Evolutionary conservation across 2,888 invertebrate genomes (phyloP), one percentile per base, ranked within the genome.

Genomic region (Aspidiotus destructor): DNA sequence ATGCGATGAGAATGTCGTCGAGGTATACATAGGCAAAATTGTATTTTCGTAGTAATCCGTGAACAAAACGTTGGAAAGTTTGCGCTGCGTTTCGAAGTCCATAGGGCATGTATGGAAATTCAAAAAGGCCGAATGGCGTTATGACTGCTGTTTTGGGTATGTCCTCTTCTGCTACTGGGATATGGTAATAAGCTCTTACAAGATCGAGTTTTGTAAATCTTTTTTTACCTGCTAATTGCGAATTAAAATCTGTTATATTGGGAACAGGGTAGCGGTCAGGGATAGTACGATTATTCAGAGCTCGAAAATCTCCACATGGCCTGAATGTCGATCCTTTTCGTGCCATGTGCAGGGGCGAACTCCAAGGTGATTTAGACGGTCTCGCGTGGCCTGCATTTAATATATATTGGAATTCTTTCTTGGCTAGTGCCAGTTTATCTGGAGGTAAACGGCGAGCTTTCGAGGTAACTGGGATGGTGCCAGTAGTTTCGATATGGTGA

Each of bases 121-220:
- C 70, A 60, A 69, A 72, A 1, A 71, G 28, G 1, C 71, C 72
- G 60, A 74, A 74, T 1, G 74, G 73, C 7, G 74, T 76, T 9
- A 68, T 74, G 0, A 75, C 71, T 3, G 73, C 75, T 2, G 75
- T 75, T 68, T 76, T 75, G 3, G 17, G 70, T 8, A 75, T 69
- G 68, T 75, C 74, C 0, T 70, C 71, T 10, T 69, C 57, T 6
- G 62, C 68, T n/a, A 75, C 72, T 10, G 73, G 73, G 40, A 75
- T 74, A 41, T 73, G 74, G 48, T 73, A 71, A 58, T 71, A 75
- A 0, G 73, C 75, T 13, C 69, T n/a, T n/a, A 70, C 64, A 7
- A 74, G 69, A 70, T 73, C 70, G 0, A 70, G 9, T 13, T 52
- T 70, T 3, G 71, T 67, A 44, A 72, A 73, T 13, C 71, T 57